phyloP scores from a whole-genome alignment of 1,140 invertebrate species.

The Drosophila tani region DNA sequence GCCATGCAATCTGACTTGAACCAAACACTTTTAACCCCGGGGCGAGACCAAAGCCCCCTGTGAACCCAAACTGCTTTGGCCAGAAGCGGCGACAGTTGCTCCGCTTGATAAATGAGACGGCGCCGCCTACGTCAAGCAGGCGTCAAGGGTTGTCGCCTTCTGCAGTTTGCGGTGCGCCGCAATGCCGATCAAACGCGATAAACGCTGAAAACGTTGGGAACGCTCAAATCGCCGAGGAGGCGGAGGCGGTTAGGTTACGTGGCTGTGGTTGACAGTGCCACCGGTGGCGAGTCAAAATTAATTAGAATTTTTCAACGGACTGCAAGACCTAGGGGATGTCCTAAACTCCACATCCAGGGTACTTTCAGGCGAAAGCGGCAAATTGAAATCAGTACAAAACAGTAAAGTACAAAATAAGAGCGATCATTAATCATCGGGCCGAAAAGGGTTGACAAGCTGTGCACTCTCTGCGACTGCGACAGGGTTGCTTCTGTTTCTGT shows the following conservation, averaged over 20 bases:
- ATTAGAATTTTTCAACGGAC: slow-evolving; percentile 77
- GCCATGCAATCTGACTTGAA: slow-evolving; percentile 5
- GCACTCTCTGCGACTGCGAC: slow-evolving; percentile 38
- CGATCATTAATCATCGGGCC: slow-evolving; percentile 76
- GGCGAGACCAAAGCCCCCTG: not conserved
- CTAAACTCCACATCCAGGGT: slow-evolving; percentile 24
- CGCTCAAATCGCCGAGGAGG: slow-evolving; percentile 5
- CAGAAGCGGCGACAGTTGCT: slow-evolving; percentile 42
- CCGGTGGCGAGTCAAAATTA: slow-evolving; percentile 83
- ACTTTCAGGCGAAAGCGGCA: slow-evolving; percentile 35
- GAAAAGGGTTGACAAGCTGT: slow-evolving; percentile 77
- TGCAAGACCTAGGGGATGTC: slow-evolving; percentile 20
- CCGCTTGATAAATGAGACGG: slow-evolving; percentile 77
- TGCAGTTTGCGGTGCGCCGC: slow-evolving; percentile 69
- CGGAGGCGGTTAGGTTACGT: slow-evolving; percentile 43
- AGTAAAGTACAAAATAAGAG: slow-evolving; percentile 51
- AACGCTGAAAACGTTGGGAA: slow-evolving; percentile 50
- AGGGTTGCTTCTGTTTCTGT: slow-evolving; percentile 29
- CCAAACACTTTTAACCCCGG: slow-evolving; percentile 19
- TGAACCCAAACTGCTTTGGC: slow-evolving; percentile 11
- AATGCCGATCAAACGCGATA: slow-evolving; percentile 80
- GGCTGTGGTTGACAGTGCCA: slow-evolving; percentile 78
- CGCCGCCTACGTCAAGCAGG: slow-evolving; percentile 65
- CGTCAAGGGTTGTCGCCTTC: slow-evolving; percentile 71
- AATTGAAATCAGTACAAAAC: slow-evolving; percentile 82